Conservation (phyloP, 2,888 invertebrate species). For the Gerris lacustris region DNA sequence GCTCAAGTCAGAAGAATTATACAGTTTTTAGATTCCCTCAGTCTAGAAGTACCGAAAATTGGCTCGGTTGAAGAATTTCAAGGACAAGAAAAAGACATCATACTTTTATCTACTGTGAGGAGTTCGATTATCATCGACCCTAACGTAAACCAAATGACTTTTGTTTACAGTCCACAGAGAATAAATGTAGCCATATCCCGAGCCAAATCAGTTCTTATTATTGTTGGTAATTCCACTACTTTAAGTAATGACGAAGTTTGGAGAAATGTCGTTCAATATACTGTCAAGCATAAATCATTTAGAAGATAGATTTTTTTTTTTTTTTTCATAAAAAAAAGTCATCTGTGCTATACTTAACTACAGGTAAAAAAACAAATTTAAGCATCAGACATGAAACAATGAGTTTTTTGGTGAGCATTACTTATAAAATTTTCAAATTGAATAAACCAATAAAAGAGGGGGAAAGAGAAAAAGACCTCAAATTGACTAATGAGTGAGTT, state of each 20-base stretch:
- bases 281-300: not conserved
- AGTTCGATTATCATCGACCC: not conserved
- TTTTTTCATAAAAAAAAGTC: not conserved
- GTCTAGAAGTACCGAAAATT: constrained; percentile 5
- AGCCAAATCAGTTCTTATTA: constrained; percentile 8
- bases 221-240: constrained; percentile 8
- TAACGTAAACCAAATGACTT: not conserved
- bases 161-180: constrained; percentile 1
- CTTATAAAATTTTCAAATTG: too few relatives aligned
- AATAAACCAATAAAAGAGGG: too few relatives aligned
- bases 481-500: too few relatives aligned
- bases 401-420: too few relatives aligned
- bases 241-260: not conserved
- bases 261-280: not conserved
- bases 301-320: not conserved
- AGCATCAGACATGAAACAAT: too few relatives aligned
- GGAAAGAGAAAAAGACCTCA: too few relatives aligned
- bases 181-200: constrained; percentile 5
- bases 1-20: constrained; percentile 8
- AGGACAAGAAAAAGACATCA: constrained; percentile 11
- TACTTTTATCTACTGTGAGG: constrained; percentile 3
- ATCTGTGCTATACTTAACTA: too few relatives aligned
- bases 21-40: not conserved
- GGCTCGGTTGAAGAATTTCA: constrained; percentile 12
- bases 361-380: too few relatives aligned